Base-by-base conservation (phyloP, 1,140 invertebrate genomes). In the Tachypleus tridentatus region DNA sequence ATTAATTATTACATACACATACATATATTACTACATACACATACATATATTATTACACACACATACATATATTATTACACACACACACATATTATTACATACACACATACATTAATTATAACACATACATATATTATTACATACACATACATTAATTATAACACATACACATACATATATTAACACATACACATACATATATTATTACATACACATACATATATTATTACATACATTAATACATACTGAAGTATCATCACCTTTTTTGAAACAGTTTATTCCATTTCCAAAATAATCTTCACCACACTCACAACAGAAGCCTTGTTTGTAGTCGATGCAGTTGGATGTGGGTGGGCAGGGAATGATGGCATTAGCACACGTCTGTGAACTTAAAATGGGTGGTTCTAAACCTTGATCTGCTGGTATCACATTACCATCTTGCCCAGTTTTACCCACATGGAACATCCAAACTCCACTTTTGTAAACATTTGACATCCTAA, bases 251-350 rank as follows among this genome's bases (percentile, higher is more conserved):
- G 51, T 10, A 62, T 49, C 10, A 71, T 77, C 78, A 89, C 87
- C 87, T 74, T 87, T 84, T 76, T 86, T 84, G 52, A 97, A 80
- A 74, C 95, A 98, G 58, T 84, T 84, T 75, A 84, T 84, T 62
- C 95, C 95, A 76, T 98, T 97, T 63, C 95, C 94, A 75, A 90
- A 93, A 74, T 80, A 93, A 49, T 85, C 86, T 2, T 82, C 73
- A 29, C 83, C 79, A 75, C 94, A 98, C 58, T 83, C 78, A 75
- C 94, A 98, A 73, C 94, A 98, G 73, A 88, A 94, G 4, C 93
- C 93, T 49, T 10, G 51, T 29, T 51, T 56, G 71, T 87, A 87
- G 74, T 97, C 91, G 3, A 86, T 76, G 74, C 94, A 98, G 57
- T 81, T 80, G 0, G 91, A 89, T 72, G 64, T 64, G 0, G 64